These are phyloP conservation scores for Gymnopithys bicolor DNA, from an alignment of 2,797 vertebrate genomes.

Conservation along the genomic window DNA sequence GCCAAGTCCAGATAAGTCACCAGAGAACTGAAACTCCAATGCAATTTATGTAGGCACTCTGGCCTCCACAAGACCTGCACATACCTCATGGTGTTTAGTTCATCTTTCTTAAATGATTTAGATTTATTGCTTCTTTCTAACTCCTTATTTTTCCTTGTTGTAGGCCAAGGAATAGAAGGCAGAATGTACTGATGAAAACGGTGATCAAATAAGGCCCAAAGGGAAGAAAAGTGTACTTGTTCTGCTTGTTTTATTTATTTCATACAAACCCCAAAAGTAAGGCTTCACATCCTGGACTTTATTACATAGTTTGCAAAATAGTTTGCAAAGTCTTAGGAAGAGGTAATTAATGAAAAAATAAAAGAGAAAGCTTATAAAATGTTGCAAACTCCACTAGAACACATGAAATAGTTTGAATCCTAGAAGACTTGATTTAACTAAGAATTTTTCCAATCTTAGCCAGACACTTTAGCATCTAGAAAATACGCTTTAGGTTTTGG, in stretches of 20 bases:
- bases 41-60: not conserved
- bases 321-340: not conserved
- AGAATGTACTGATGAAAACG: not conserved
- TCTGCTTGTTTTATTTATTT: not conserved
- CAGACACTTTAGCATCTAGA: not conserved
- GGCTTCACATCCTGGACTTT: not conserved
- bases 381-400: not conserved
- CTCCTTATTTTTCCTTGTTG: not conserved
- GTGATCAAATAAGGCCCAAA: not conserved
- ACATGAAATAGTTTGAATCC: not conserved
- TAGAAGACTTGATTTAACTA: not conserved
- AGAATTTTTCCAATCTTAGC: not conserved
- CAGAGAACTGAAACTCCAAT: not conserved
- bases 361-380: not conserved
- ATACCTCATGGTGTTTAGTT: not conserved
- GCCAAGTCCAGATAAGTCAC: not conserved
- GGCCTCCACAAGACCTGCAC: not conserved
- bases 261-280: not conserved
- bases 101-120: not conserved
- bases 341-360: not conserved
- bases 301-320: not conserved
- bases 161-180: not conserved
- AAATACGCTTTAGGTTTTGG: not conserved
- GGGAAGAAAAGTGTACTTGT: not conserved
- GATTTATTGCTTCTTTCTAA: not conserved